Conservation (phyloP, 1,140 invertebrate genomes). For the Varroa destructor region DNA sequence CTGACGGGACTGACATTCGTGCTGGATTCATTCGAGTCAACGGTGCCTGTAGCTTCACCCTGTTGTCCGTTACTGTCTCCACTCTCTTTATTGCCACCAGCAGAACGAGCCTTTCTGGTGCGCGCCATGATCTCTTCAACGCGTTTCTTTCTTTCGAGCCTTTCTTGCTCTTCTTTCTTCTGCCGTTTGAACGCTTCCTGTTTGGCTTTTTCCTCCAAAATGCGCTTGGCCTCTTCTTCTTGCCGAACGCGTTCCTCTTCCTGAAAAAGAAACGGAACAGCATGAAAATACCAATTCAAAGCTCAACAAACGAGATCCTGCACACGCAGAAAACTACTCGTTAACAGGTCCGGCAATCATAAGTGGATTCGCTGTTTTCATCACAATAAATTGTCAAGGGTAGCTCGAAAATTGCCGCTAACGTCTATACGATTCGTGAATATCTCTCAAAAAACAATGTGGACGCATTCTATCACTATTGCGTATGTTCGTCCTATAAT, state of each 20-base stretch:
- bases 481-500: no score
- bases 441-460: no score
- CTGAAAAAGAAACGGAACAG: no score
- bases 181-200: constrained; percentile 16
- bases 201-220: constrained; percentile 11
- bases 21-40: constrained; percentile 2
- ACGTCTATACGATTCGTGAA: no score
- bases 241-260: constrained; percentile 17
- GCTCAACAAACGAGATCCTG: no score
- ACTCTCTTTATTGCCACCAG: not conserved
- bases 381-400: no score
- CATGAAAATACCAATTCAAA: no score
- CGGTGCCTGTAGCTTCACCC: not conserved
- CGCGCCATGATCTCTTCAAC: constrained; percentile 25
- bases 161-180: constrained; percentile 18
- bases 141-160: constrained; percentile 18
- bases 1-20: constrained; percentile 10
- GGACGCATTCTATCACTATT: no score
- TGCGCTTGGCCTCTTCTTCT: constrained; percentile 3
- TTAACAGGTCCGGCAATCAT: no score
- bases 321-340: no score
- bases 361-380: no score
- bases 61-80: constrained; percentile 12
- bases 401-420: no score
- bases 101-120: constrained; percentile 16